Conservation (phyloP, 37 sponge, comb jelly and placozoan genomes). For the Lycopodina hypogea region DNA sequence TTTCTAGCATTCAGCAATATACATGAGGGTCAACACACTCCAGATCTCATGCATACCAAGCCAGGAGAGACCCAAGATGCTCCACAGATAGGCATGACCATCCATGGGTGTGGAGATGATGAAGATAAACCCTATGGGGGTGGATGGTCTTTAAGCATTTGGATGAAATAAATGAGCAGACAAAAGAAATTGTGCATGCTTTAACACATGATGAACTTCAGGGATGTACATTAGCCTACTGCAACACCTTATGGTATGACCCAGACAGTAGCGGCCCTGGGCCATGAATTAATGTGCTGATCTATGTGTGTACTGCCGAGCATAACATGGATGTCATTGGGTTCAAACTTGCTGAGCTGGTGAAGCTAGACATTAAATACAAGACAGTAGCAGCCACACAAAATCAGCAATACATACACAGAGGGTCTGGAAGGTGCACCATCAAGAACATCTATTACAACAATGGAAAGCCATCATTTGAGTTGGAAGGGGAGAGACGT, state of each 20-base stretch:
- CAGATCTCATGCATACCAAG: too few relatives aligned
- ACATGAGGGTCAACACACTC: too few relatives aligned
- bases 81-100: too few relatives aligned
- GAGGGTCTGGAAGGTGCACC: conserved; percentile 14
- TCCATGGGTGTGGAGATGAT: too few relatives aligned
- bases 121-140: conserved; percentile 12
- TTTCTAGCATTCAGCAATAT: too few relatives aligned
- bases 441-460: conserved; percentile 61
- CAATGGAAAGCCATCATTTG: conserved; percentile 53
- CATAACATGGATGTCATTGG: conserved; percentile 59
- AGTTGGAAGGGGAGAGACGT: too few relatives aligned
- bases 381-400: conserved; percentile 64
- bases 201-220: conserved; percentile 20
- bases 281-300: neutral
- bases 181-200: conserved; percentile 12
- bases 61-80: too few relatives aligned
- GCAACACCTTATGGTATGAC: conserved; percentile 26
- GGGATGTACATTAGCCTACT: conserved; percentile 21
- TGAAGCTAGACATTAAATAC: conserved; percentile 46
- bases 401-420: conserved; percentile 12
- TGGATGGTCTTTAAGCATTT: conserved; percentile 43
- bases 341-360: conserved; percentile 41
- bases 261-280: conserved; percentile 8
- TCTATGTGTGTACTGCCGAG: conserved; percentile 49
- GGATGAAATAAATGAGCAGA: conserved; percentile 17